phyloP scores from a whole-genome alignment of 2,113 vertebrate species.

The Kryptolebias marmoratus region DNA sequence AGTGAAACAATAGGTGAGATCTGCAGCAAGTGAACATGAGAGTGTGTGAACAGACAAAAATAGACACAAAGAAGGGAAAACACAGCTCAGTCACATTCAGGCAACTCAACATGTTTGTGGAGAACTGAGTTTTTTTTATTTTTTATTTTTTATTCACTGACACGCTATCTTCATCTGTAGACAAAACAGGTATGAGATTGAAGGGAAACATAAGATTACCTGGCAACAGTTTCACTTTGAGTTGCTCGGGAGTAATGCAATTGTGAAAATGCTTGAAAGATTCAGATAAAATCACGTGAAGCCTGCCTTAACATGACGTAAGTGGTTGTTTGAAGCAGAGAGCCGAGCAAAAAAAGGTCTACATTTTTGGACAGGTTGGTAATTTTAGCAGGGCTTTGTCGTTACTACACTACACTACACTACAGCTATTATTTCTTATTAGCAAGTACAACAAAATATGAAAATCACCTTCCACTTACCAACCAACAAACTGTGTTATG shows the following conservation, averaged over 20 bases:
- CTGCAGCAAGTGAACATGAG: slow-evolving; percentile 39
- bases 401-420: too few relatives aligned
- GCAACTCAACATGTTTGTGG: slow-evolving; percentile 29
- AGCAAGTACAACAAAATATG: too few relatives aligned
- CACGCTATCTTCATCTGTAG: slow-evolving; percentile 17
- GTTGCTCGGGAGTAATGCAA: neutral
- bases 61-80: slow-evolving; percentile 70
- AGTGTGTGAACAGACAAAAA: slow-evolving; percentile 50
- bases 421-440: too few relatives aligned
- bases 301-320: neutral
- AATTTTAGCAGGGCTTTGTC: too few relatives aligned
- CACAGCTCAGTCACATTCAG: slow-evolving; percentile 40
- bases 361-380: too few relatives aligned
- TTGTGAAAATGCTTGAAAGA: neutral
- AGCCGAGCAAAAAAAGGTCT: neutral
- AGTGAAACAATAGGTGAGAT: slow-evolving; percentile 67
- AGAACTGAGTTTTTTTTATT: slow-evolving; percentile 26
- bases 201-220: too few relatives aligned
- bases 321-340: neutral
- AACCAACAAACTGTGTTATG: too few relatives aligned
- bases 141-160: slow-evolving; percentile 3
- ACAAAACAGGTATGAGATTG: slow-evolving; percentile 26
- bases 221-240: slow-evolving; percentile 11
- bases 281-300: neutral
- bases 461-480: too few relatives aligned